phyloP scores from a whole-genome alignment of 2,888 invertebrate genomes.

The Urechis unicinctus region DNA sequence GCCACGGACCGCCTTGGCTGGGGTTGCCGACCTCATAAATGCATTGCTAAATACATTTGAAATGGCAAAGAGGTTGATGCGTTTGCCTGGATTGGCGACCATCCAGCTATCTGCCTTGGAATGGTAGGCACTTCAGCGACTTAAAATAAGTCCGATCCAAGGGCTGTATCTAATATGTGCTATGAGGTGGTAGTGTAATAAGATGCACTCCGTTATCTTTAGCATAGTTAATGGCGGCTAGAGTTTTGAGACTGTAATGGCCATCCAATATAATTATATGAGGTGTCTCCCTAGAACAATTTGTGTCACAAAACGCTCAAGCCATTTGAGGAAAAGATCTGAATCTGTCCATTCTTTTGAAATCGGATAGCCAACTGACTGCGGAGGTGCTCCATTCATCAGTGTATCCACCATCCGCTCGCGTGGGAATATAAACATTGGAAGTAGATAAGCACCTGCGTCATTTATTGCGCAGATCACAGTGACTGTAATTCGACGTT shows the following conservation, averaged over 20 bases:
- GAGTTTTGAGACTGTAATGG: constrained; percentile 35
- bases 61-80: constrained; percentile 17
- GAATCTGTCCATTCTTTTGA: constrained; percentile 35
- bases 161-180: constrained; percentile 35
- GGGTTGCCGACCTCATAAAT: too few species aligned
- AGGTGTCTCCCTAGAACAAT: constrained; percentile 26
- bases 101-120: constrained; percentile 20
- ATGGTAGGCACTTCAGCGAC: constrained; percentile 24
- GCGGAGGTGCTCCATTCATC: constrained; percentile 33
- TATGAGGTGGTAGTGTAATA: constrained; percentile 35
- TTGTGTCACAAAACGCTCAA: constrained; percentile 43
- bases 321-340: constrained; percentile 28
- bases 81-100: constrained; percentile 13
- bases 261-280: constrained; percentile 42
- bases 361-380: constrained; percentile 28
- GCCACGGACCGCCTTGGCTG: too few species aligned
- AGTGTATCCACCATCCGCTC: constrained; percentile 31
- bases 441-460: constrained; percentile 1
- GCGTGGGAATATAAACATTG: constrained; percentile 30
- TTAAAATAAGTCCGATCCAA: constrained; percentile 26
- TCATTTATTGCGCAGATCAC: constrained; percentile 4
- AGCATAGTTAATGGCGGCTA: constrained; percentile 28
- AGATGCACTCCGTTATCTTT: constrained; percentile 14
- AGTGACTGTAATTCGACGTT: constrained; percentile 4
- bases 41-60: constrained; percentile 17